Percentiles rank a stretch among this genome's conserved stretches.
Evolutionary conservation across 2,888 invertebrate genomes (phyloP).

Genomic region (Drosophila ochracea): DNA sequence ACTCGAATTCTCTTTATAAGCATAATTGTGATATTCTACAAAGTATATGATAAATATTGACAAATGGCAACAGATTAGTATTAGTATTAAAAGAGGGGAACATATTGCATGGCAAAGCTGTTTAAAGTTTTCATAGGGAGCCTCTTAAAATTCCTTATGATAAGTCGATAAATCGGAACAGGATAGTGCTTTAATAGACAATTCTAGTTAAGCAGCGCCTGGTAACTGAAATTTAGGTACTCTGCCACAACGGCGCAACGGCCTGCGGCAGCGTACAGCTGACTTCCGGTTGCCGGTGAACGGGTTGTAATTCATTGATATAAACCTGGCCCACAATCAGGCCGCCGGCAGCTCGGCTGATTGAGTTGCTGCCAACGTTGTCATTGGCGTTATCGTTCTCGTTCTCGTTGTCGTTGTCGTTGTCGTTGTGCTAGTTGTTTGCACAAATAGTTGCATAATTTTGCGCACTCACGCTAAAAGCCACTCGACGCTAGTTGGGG

Average conservation of each 20-base stretch:
- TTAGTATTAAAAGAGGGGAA: not conserved
- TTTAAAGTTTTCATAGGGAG: not conserved
- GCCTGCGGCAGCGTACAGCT: slow-evolving; percentile 19
- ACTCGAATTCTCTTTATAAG: not conserved
- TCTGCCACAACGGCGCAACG: not conserved
- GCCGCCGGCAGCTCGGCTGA: slow-evolving; percentile 31
- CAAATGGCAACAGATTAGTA: not conserved
- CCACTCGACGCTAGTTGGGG: slow-evolving; percentile 50
- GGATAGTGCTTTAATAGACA: slow-evolving; percentile 4
- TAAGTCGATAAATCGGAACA: not conserved
- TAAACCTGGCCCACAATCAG: slow-evolving; percentile 5
- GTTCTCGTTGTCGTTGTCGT: slow-evolving; percentile 39
- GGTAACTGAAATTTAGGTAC: not conserved
- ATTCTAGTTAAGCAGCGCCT: slow-evolving; percentile 21
- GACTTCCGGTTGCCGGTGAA: slow-evolving; percentile 34
- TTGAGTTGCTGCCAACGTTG: slow-evolving; percentile 55
- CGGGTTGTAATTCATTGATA: slow-evolving; percentile 35
- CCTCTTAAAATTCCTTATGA: not conserved
- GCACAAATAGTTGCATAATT: slow-evolving; percentile 78
- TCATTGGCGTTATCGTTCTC: slow-evolving; percentile 25
- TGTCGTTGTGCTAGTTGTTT: slow-evolving; percentile 52
- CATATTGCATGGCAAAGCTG: not conserved
- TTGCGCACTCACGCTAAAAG: slow-evolving; percentile 67
- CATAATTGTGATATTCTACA: not conserved
- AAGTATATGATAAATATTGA: not conserved